phyloP scores from a whole-genome alignment of 2,888 invertebrate genomes.

The Melanchra persicariae region DNA sequence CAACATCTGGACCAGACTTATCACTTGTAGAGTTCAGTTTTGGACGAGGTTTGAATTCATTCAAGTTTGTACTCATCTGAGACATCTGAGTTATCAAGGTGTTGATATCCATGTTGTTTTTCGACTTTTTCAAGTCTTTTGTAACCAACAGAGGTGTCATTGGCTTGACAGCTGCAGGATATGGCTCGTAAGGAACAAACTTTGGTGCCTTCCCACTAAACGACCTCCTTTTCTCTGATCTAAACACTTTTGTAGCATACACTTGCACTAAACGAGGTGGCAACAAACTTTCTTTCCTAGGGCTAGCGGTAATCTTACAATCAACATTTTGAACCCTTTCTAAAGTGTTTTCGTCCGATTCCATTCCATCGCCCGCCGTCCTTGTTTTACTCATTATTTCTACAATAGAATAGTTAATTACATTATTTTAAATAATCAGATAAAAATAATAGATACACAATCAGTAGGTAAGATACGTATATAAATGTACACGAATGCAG shows the following conservation, averaged over 20 bases:
- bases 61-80: conserved; percentile 92
- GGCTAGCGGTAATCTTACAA: conserved; percentile 54
- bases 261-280: conserved; percentile 83
- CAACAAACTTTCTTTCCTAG: conserved; percentile 74
- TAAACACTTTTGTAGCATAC: conserved; percentile 92
- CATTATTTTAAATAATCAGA: conserved; percentile 32
- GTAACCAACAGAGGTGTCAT: conserved; percentile 91
- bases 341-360: conserved; percentile 86
- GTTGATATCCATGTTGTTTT: conserved; percentile 92
- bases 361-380: conserved; percentile 95
- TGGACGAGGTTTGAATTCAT: conserved; percentile 90
- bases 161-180: conserved; percentile 95
- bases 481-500: conserved; percentile 57
- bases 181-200: conserved; percentile 97
- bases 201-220: conserved; percentile 93
- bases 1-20: conserved; percentile 72
- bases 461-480: conserved; percentile 42
- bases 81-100: conserved; percentile 93
- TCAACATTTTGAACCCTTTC: conserved; percentile 70
- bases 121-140: conserved; percentile 84
- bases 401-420: conserved; percentile 63
- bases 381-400: conserved; percentile 87
- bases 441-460: conserved; percentile 40
- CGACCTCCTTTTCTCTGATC: conserved; percentile 89
- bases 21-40: conserved; percentile 81